These are phyloP conservation scores for Nemapogon koenigi DNA, from an alignment of 2,888 invertebrate species.

Conservation along the genomic window DNA sequence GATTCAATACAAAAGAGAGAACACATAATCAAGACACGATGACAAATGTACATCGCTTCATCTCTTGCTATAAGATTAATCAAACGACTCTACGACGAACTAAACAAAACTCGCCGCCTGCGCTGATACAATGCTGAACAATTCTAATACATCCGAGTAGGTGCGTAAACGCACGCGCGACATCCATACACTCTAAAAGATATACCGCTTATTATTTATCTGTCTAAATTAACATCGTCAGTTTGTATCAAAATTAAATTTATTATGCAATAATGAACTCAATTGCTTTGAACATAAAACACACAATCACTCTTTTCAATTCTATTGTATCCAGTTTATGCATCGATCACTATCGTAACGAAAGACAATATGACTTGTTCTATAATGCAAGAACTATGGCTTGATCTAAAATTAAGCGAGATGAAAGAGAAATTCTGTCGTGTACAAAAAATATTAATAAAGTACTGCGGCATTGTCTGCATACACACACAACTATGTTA, in stretches of 20 bases:
- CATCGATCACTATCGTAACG: constrained; percentile 20
- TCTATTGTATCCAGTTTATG: constrained; percentile 5
- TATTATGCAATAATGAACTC: not conserved
- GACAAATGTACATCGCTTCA: constrained; percentile 63
- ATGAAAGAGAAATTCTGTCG: constrained; percentile 57
- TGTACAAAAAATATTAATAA: constrained; percentile 59
- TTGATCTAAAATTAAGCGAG: constrained; percentile 60
- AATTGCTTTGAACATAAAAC: not conserved
- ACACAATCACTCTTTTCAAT: not conserved
- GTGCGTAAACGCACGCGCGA: constrained; percentile 42
- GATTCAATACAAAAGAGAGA: constrained; percentile 51
- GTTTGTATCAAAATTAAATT: not conserved
- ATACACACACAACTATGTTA: constrained; percentile 49
- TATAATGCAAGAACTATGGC: constrained; percentile 59
- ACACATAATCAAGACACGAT: constrained; percentile 55
- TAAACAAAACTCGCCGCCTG: constrained; percentile 54
- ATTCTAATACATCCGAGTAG: constrained; percentile 43
- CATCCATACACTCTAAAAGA: constrained; percentile 43
- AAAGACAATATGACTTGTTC: constrained; percentile 55
- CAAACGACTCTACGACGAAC: constrained; percentile 38
- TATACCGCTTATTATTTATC: constrained; percentile 60
- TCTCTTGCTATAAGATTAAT: constrained; percentile 55
- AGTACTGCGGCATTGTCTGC: constrained; percentile 47
- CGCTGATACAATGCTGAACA: constrained; percentile 42
- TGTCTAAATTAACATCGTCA: constrained; percentile 21